Base-by-base conservation (phyloP, 2,797 vertebrate genomes). In the Ctenochaetus hawaiiensis region DNA sequence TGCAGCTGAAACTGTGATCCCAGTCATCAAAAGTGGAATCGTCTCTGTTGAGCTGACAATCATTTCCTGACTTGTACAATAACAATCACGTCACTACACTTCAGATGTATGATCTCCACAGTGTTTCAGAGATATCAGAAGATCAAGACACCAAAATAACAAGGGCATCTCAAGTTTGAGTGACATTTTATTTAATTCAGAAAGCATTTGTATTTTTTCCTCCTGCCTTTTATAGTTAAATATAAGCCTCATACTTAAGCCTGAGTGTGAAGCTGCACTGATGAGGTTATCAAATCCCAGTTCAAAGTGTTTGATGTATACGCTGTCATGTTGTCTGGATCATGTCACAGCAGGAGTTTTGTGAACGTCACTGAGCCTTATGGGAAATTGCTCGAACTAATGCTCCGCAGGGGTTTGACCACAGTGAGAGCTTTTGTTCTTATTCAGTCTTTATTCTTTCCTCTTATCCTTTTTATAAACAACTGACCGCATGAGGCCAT, bases 251-350 rank as follows among this genome's bases (percentile, higher is more conserved):
- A 2, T 69, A 7, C 77, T 77, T 75, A 12, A 26, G 37, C 18
- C 37, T 0, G 0, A 10, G 53, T 34, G 67, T 73, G 58, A 66
- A 63, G 71, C 48, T 54, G 69, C 45, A 34, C 39, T 39, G 49
- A 81, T 73, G 9, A 78, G n/a, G 72, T 14, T 34, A 22, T 71
- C n/a, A 73, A 56, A 69, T 77, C 77, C 45, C 68, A 58, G n/a
- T 30, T 12, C 56, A 66, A 49, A 65, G 52, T 23, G 64, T 68
- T 53, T 80, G 78, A 78, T 74, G 49, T 34, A 71, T 26, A 64
- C 72, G 67, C 67, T 78, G 61, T 60, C 52, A 45, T 7, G 62
- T 62, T 58, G 68, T 53, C 39, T 14, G 3, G 14, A 61, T 76
- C 47, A 54, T 22, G 41, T 74, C 43, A 18, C 61, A 11, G 66